Evolutionary conservation across 1,140 invertebrate genomes (phyloP).

Genomic region (Neuroterus valhalla): DNA sequence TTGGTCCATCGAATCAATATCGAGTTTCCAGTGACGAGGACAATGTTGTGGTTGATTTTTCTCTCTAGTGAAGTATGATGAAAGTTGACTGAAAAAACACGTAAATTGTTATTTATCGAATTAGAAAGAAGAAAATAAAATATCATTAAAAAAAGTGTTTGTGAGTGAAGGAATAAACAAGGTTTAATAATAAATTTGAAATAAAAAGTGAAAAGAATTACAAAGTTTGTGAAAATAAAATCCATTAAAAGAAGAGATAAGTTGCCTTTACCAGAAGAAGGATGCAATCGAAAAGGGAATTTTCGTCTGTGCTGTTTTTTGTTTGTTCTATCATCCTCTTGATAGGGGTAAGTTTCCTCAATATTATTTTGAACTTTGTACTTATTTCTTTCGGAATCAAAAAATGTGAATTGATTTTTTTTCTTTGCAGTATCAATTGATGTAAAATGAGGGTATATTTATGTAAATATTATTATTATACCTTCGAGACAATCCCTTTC

Average conservation of each 20-base stretch:
- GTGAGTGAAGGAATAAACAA: not conserved
- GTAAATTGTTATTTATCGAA: not conserved
- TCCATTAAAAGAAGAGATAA: not conserved
- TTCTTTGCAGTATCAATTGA: too few relatives aligned
- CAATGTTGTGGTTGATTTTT: constrained; percentile 14
- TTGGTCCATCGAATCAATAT: constrained; percentile 22
- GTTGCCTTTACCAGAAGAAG: not conserved
- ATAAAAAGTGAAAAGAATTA: not conserved
- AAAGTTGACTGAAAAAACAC: not conserved
- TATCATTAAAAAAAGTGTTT: not conserved
- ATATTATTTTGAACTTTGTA: not conserved
- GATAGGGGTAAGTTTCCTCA: not conserved
- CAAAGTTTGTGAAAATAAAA: constrained; percentile 22
- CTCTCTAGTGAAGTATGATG: not conserved
- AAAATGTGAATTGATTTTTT: too few relatives aligned
- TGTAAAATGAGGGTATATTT: too few relatives aligned
- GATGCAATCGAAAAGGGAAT: constrained; percentile 7
- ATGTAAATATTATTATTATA: too few relatives aligned
- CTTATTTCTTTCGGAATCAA: not conserved
- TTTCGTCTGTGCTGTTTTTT: not conserved
- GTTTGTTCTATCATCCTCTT: not conserved
- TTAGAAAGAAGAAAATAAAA: not conserved
- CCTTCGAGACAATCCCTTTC: too few relatives aligned
- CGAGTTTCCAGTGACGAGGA: constrained; percentile 8
- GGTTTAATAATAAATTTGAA: not conserved